Evolutionary conservation across 2,888 invertebrate species (phyloP), one percentile per base, ranked within the genome.

Genomic region (Polia nebulosa): DNA sequence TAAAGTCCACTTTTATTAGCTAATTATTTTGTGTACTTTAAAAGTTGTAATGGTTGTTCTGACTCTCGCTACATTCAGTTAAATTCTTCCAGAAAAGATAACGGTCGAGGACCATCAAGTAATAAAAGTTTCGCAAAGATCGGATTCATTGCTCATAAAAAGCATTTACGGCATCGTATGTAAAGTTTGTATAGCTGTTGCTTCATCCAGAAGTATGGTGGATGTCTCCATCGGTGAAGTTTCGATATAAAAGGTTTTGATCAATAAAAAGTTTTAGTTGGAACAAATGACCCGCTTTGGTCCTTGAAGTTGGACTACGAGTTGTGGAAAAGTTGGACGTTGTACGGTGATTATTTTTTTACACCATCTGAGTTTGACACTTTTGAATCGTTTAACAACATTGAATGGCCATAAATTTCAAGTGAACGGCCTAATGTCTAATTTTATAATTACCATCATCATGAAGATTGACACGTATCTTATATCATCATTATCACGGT

Each of bases 81-180:
- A 34, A 49, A 60, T 56, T 67, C 39, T 55, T 39, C 39, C 27
- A 25, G 36, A 52, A 61, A 60, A 62, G 71, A 81, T 74, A 74
- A 63, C 52, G 39, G 22, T 39, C 27, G 32, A 41, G 41, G 57
- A 51, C 56, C 53, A 68, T 73, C 62, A 47, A 62, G 65, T 70
- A 76, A 70, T 82, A 83, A 83, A 84, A 78, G 61, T 82, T 81
- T 73, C 60, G 77, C 29, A 70, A 80, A 82, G 75, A 74, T 47
- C 63, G 62, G 55, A 74, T 81, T 78, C 79, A 77, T 81, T 79
- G 77, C 75, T 82, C 88, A 72, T 87, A 85, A 86, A 87, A 84
- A 56, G 39, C 32, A 56, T 76, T 81, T 72, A 81, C 51, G 61
- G 45, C 70, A 27, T 53, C 71, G 70, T 77, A 82, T 81, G 67